These are phyloP conservation scores for Tholera decimalis DNA, from an alignment of 2,888 invertebrate species.

Conservation along the genomic window DNA sequence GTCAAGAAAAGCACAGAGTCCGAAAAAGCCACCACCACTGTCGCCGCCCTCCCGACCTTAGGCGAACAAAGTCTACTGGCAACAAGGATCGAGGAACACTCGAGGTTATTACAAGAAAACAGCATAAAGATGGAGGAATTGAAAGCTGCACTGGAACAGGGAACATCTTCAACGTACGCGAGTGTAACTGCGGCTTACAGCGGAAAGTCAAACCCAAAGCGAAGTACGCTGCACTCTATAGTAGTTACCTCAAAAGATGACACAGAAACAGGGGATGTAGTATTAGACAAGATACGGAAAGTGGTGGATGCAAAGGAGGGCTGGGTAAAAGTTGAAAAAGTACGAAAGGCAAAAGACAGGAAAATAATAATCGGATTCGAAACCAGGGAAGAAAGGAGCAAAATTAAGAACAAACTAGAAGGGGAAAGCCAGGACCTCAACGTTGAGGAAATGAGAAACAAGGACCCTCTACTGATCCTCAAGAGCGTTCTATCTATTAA, in stretches of 20 bases:
- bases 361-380: slow-evolving; percentile 1
- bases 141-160: neutral
- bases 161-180: neutral
- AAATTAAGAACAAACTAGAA: neutral
- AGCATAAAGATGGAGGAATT: neutral
- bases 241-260: no score
- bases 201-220: neutral
- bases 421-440: neutral
- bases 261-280: neutral
- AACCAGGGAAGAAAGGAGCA: neutral
- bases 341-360: neutral
- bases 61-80: neutral
- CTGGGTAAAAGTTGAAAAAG: slow-evolving; percentile 1
- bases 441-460: slow-evolving; percentile 1
- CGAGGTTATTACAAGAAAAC: neutral
- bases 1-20: neutral
- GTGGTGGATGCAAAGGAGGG: slow-evolving; percentile 2
- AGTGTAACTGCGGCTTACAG: neutral
- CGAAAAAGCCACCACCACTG: neutral
- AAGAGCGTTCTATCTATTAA: neutral
- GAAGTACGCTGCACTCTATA: neutral
- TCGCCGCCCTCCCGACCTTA: neutral
- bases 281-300: neutral
- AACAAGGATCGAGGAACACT: neutral
- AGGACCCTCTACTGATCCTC: neutral